Conservation (phyloP, 2,113 vertebrate species). For the Periophthalmodon schlosseri region DNA sequence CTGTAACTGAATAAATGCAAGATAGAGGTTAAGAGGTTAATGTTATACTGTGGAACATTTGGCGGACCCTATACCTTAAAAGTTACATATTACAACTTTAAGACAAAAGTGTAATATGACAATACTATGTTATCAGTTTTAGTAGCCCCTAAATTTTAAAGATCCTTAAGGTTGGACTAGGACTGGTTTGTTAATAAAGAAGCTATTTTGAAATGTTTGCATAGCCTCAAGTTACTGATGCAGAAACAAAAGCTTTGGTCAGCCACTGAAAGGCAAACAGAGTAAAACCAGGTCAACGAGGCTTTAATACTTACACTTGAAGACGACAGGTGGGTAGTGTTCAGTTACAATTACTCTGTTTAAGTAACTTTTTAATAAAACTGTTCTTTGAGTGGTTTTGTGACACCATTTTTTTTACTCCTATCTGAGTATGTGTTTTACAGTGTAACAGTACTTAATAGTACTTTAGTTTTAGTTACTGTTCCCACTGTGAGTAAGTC, state of each 20-base stretch:
- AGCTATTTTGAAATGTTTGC: slow-evolving; percentile 1
- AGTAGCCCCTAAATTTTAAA: background rate
- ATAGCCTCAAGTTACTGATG: slow-evolving; percentile 8
- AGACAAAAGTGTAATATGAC: background rate
- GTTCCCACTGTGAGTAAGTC: too few relatives aligned
- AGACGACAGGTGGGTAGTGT: background rate
- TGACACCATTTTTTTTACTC: too few relatives aligned
- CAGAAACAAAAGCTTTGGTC: slow-evolving; percentile 2
- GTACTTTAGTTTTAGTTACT: too few relatives aligned
- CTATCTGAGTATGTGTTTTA: too few relatives aligned
- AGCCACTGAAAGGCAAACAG: slow-evolving; percentile 26
- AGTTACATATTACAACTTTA: background rate
- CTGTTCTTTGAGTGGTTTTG: too few relatives aligned
- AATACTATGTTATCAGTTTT: background rate
- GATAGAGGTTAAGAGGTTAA: too few relatives aligned
- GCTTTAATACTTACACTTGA: background rate
- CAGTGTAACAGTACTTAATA: too few relatives aligned
- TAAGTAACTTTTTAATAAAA: too few relatives aligned
- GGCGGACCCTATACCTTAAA: too few relatives aligned
- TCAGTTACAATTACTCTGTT: too few relatives aligned
- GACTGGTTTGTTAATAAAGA: background rate
- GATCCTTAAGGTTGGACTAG: background rate
- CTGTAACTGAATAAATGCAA: too few relatives aligned
- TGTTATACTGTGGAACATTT: too few relatives aligned
- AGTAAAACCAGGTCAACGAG: slow-evolving; percentile 40